A percentile compares a stretch with the other conserved stretches of the same genome.
Evolutionary conservation across 23 tunicate species (phyloP).

Genomic region (Diplosoma virens): DNA sequence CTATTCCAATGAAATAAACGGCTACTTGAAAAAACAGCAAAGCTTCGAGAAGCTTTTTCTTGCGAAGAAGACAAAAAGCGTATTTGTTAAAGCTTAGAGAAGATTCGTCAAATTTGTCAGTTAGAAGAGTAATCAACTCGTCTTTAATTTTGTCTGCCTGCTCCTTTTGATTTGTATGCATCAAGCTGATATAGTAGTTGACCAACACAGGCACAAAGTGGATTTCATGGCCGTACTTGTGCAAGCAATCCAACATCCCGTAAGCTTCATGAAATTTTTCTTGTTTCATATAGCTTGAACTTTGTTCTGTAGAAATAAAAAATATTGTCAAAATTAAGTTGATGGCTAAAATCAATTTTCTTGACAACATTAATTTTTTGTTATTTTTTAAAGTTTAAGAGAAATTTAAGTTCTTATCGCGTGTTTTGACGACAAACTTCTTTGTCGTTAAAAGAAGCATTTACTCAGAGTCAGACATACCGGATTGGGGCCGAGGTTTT

Average conservation of each 20-base stretch:
- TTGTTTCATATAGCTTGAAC: slow-evolving; percentile 7
- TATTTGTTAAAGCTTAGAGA: neutral
- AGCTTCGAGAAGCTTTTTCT: neutral
- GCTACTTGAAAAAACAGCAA: slow-evolving; percentile 6
- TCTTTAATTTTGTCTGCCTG: slow-evolving; percentile 2
- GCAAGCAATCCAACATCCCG: neutral
- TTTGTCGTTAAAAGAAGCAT: too few relatives aligned
- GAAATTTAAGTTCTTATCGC: too few relatives aligned
- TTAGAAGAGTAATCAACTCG: neutral
- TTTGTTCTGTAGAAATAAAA: neutral
- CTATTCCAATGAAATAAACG: neutral
- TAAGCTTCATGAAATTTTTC: slow-evolving; percentile 6
- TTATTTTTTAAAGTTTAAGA: too few relatives aligned
- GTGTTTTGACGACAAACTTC: too few relatives aligned
- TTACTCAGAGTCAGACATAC: too few relatives aligned
- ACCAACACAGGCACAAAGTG: neutral
- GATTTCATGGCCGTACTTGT: slow-evolving; percentile 3
- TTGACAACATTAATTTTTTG: too few relatives aligned
- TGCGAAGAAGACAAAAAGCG: neutral
- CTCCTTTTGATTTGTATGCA: neutral
- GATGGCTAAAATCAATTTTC: too few relatives aligned
- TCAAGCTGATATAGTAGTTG: neutral
- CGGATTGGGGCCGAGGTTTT: too few relatives aligned
- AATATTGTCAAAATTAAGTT: too few relatives aligned
- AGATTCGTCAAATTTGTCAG: neutral